Conservation (phyloP, 2,113 vertebrate genomes). For the Empidonax alnorum region DNA sequence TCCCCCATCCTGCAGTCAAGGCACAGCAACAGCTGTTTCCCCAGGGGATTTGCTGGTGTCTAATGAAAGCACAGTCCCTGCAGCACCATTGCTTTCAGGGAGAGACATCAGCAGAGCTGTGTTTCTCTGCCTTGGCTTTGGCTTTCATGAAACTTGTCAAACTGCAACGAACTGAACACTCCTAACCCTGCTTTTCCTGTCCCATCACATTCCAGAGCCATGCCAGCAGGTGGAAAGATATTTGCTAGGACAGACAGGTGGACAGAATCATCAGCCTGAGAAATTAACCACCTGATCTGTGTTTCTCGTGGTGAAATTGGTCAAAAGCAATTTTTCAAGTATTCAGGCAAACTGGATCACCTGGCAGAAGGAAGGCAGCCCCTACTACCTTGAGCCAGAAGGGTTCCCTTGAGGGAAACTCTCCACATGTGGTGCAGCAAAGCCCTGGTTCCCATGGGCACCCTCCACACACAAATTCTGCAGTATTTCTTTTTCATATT, state of each 20-base stretch:
- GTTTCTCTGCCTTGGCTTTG: neutral
- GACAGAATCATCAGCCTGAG: neutral
- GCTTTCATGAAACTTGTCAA: neutral
- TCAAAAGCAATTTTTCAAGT: neutral
- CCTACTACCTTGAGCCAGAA: neutral
- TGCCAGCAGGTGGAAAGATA: neutral
- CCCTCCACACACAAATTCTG: neutral
- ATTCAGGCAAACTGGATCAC: neutral
- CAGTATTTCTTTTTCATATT: neutral
- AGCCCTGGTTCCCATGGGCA: neutral
- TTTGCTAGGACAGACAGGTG: neutral
- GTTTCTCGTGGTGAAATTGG: neutral
- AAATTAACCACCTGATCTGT: neutral
- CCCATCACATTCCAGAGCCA: neutral
- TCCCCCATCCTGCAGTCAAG: neutral
- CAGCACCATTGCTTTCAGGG: neutral
- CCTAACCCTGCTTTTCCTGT: neutral
- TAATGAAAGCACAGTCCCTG: neutral
- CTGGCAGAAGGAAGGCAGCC: neutral
- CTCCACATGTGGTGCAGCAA: neutral
- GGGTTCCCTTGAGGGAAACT: neutral
- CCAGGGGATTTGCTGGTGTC: neutral
- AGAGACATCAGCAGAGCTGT: neutral
- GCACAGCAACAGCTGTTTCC: neutral
- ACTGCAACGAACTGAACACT: neutral